Evolutionary conservation across 2,888 invertebrate species (phyloP).

Genomic region (Xylota sylvarum): DNA sequence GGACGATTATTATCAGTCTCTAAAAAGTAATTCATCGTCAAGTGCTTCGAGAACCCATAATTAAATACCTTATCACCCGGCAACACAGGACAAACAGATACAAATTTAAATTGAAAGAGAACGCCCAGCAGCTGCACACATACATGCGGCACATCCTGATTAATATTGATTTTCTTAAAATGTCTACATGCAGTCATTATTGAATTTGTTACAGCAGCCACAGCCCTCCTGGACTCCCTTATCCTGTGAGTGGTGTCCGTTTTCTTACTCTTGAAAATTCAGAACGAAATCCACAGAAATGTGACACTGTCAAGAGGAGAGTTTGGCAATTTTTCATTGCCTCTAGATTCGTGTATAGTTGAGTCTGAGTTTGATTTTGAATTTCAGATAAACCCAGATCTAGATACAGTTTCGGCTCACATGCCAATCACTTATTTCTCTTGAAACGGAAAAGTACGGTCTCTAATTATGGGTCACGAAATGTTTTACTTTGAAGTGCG

Average conservation of each 20-base stretch:
- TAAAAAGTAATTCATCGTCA: conserved; percentile 57
- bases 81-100: conserved; percentile 49
- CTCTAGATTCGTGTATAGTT: neutral
- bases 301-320: conserved; percentile 56
- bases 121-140: conserved; percentile 58
- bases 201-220: conserved; percentile 44
- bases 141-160: conserved; percentile 60
- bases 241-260: conserved; percentile 39
- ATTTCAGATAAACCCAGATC: conserved; percentile 53
- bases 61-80: conserved; percentile 60
- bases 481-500: conserved; percentile 50
- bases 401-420: conserved; percentile 48
- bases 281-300: conserved; percentile 37
- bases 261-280: conserved; percentile 35
- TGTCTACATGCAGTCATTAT: conserved; percentile 39
- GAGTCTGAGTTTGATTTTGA: conserved; percentile 19
- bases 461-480: conserved; percentile 25
- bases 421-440: conserved; percentile 58
- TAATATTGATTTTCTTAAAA: conserved; percentile 54
- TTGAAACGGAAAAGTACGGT: conserved; percentile 11
- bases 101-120: conserved; percentile 42
- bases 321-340: conserved; percentile 60
- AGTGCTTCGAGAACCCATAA: conserved; percentile 47
- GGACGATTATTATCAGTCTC: conserved; percentile 43
- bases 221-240: conserved; percentile 15